Percentiles rank a stretch among this genome's conserved stretches.
Evolutionary conservation across 1,140 invertebrate genomes (phyloP).

Genomic region (Globodera rostochiensis): DNA sequence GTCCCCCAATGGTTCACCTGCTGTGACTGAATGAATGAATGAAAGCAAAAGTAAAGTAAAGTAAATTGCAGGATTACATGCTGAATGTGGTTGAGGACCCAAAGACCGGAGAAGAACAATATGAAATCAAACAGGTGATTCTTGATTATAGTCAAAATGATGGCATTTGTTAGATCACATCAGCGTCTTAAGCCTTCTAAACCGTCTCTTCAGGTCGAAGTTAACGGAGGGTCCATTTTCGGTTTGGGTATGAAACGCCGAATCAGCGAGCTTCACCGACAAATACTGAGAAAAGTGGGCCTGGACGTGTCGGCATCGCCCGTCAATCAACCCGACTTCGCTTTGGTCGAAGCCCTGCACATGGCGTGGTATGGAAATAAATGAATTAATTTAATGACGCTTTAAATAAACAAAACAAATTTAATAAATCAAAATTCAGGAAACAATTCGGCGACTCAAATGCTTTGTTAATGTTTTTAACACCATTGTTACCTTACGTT

Average conservation of each 20-base stretch:
- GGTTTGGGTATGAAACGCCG: background rate
- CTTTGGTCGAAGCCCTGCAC: slow-evolving; percentile 51
- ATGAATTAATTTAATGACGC: background rate
- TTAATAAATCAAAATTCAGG: slow-evolving; percentile 30
- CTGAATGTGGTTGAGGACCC: background rate
- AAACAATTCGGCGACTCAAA: slow-evolving; percentile 63
- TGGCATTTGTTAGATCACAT: background rate
- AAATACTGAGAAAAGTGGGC: background rate
- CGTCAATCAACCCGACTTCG: slow-evolving; percentile 51
- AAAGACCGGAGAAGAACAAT: background rate
- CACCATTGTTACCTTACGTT: slow-evolving; percentile 73
- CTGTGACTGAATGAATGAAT: too few relatives aligned
- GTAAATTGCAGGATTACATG: background rate
- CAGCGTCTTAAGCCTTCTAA: background rate
- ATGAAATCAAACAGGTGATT: background rate
- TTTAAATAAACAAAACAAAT: background rate
- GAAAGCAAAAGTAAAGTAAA: background rate
- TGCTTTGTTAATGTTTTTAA: slow-evolving; percentile 80
- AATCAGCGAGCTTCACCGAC: background rate
- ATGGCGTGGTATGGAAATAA: slow-evolving; percentile 48
- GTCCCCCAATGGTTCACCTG: too few relatives aligned
- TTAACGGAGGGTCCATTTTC: background rate
- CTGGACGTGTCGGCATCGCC: slow-evolving; percentile 16
- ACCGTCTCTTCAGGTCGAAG: background rate
- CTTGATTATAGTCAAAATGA: background rate